A percentile compares a stretch with the other conserved stretches of the same genome.
Conservation (phyloP, 2,797 vertebrate genomes). For the Tiaroga cobitis region DNA sequence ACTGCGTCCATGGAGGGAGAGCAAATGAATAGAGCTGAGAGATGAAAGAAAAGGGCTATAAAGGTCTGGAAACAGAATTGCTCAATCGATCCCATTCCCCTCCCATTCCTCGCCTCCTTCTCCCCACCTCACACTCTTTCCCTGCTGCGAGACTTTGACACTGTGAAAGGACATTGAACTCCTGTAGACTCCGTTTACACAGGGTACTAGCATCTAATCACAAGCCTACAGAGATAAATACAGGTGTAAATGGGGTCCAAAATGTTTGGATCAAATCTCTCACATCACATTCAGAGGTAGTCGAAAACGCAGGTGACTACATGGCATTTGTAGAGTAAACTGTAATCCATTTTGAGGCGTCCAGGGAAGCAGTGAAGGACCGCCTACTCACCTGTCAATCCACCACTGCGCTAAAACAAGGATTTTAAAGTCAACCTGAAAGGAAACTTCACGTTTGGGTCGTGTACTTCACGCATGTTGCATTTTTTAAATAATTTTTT, state of each 20-base stretch:
- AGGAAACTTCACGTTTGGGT: background rate
- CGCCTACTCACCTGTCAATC: background rate
- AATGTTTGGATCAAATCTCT: background rate
- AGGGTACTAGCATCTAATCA: background rate
- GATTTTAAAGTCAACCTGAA: background rate
- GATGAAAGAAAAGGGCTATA: constrained; percentile 54
- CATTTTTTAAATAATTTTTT: too few species aligned
- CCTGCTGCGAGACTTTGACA: constrained; percentile 30
- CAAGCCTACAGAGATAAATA: background rate
- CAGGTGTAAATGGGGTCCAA: background rate
- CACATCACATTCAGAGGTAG: background rate
- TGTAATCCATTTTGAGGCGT: background rate
- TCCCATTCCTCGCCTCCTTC: constrained; percentile 11
- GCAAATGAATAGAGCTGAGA: constrained; percentile 51
- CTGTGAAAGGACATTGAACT: constrained; percentile 11
- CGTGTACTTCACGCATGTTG: background rate
- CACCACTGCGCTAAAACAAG: background rate
- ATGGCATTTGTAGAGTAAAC: background rate
- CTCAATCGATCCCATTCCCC: constrained; percentile 35
- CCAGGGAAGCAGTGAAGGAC: background rate
- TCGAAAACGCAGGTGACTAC: background rate
- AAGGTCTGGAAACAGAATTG: constrained; percentile 43
- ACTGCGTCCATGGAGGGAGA: constrained; percentile 49
- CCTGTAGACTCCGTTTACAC: background rate
- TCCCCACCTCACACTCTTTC: constrained; percentile 6